Evolutionary conservation across 2,113 vertebrate species (phyloP), one percentile per base, ranked within the genome.

Genomic region (Sialia sialis): DNA sequence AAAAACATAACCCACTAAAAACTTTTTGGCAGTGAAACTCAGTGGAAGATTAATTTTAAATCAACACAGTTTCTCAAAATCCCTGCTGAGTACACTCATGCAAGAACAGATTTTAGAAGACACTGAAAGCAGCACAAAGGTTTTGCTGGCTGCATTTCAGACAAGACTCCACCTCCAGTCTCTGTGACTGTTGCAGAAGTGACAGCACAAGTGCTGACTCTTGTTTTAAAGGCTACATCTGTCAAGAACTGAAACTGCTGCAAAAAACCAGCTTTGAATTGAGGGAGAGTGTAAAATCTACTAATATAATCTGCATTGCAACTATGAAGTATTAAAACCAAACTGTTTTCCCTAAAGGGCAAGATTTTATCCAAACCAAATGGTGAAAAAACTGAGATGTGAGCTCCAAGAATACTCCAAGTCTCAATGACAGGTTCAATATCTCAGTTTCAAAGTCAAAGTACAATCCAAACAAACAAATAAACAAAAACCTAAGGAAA

Each of bases 291-390:
- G 34, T 84, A 81, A 32, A 72, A 44, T 63, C 90, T 79, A n/a
- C 29, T 83, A 73, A 8, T n/a, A 39, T 56, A 46, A 90, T 77
- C 49, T 83, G 67, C 68, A 49, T 22, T 58, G 43, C 46, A 59
- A 75, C 59, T 67, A 63, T 25, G 41, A 89, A 55, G 56, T 44
- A 74, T 52, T 62, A 74, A 86, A 93, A 89, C 51, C 92, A 95
- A 92, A 74, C 20, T 30, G 27, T 63, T 76, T 64, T 84, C 87
- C 91, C 84, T 67, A 8, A 76, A 89, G 89, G 43, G 26, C 23
- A 55, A 72, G 44, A 82, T 84, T 90, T 87, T 78, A 89, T 81
- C 58, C 80, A 76, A 87, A 91, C 64, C 34, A 85, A 93, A 80
- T 48, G 56, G 60, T 90, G 80, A 76, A 90, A 90, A 94, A 96